Conservation (phyloP, 2,113 vertebrate species). For the Noctilio leporinus region DNA sequence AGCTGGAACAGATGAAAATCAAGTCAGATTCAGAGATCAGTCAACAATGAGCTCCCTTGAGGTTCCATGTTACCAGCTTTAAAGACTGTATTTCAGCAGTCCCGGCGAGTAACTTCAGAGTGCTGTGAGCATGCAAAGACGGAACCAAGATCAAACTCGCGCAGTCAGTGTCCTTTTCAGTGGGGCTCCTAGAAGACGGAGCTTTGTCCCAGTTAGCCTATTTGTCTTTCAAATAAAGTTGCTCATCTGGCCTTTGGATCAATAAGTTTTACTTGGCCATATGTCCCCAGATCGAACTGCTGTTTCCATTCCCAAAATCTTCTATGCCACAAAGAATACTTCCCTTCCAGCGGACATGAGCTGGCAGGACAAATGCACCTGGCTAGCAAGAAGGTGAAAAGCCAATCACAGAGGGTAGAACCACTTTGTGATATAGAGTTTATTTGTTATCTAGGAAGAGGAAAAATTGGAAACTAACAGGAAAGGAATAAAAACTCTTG, state of each 20-base stretch:
- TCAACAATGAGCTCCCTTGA: neutral
- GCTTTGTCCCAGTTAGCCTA: neutral
- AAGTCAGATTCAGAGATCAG: neutral
- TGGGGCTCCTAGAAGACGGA: neutral
- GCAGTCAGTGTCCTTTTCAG: neutral
- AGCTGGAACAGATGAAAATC: neutral
- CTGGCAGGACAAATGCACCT: neutral
- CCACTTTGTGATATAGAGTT: neutral
- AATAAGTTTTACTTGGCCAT: neutral
- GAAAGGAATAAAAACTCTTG: neutral
- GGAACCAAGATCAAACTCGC: neutral
- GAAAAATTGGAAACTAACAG: neutral
- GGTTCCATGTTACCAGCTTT: neutral
- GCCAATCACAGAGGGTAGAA: neutral
- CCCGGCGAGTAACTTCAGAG: neutral
- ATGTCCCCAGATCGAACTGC: neutral
- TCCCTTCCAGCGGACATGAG: neutral
- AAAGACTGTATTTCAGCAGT: neutral
- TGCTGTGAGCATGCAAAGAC: neutral
- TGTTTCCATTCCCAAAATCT: neutral
- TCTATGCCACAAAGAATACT: neutral
- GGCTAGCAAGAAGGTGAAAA: neutral
- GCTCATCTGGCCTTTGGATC: constrained; percentile 16
- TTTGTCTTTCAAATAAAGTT: neutral
- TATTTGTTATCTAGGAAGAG: neutral